Evolutionary conservation across 92 coral and sea anemone species (phyloP).

Genomic region (Ricordea florida): DNA sequence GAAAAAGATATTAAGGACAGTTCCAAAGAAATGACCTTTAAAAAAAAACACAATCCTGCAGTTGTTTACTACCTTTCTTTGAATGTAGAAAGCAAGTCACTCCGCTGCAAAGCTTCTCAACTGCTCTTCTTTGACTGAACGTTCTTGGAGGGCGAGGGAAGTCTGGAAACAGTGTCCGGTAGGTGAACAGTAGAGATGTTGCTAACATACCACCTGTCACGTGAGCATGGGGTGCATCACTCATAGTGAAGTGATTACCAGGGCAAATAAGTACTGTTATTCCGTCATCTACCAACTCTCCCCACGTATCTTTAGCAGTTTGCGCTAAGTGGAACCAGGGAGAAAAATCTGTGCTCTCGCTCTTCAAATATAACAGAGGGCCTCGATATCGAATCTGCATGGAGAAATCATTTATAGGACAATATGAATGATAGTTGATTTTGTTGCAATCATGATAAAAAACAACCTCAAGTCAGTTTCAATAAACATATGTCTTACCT

Average conservation of each 20-base stretch:
- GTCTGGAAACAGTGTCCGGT: conserved; percentile 42
- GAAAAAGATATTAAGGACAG: too few relatives aligned
- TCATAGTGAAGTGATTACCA: conserved; percentile 57
- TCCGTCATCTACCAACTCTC: conserved; percentile 35
- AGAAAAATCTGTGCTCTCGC: conserved; percentile 8
- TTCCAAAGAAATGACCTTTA: too few relatives aligned
- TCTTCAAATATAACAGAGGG: conserved; percentile 34
- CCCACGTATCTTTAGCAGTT: conserved; percentile 50
- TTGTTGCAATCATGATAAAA: too few relatives aligned
- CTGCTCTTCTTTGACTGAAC: conserved; percentile 33
- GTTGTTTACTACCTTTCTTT: conserved; percentile 32
- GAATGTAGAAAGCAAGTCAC: conserved; percentile 38
- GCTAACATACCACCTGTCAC: conserved; percentile 59
- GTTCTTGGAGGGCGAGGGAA: conserved; percentile 5
- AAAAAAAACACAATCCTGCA: too few relatives aligned
- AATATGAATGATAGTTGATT: too few relatives aligned
- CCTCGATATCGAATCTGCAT: conserved; percentile 54
- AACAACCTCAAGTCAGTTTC: too few relatives aligned
- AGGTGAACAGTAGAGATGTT: conserved; percentile 49
- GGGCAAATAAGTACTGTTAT: conserved; percentile 47
- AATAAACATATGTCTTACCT: too few relatives aligned
- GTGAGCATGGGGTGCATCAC: conserved; percentile 49
- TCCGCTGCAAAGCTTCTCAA: conserved; percentile 24
- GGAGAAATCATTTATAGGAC: too few relatives aligned
- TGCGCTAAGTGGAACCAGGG: background rate